A percentile compares a stretch with the other conserved stretches of the same genome.
phyloP scores from a whole-genome alignment of 2,797 vertebrate species.

The Sciurus carolinensis region DNA sequence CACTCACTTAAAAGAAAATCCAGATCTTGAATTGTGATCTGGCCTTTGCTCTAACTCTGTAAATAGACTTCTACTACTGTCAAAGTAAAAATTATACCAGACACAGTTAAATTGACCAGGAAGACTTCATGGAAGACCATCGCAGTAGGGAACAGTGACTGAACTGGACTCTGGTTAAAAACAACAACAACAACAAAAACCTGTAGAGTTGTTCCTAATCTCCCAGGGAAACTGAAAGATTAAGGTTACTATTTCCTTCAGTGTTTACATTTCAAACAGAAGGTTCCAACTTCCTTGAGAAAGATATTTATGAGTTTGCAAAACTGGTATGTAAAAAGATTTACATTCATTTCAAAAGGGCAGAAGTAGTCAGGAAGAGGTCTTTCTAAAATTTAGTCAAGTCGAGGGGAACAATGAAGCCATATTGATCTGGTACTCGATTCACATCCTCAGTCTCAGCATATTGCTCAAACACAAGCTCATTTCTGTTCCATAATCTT shows the following conservation, averaged over 20 bases:
- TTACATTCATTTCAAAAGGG: background rate
- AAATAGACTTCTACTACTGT: background rate
- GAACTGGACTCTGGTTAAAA: background rate
- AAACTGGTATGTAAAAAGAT: background rate
- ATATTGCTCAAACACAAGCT: background rate
- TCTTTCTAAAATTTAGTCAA: background rate
- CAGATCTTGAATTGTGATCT: background rate
- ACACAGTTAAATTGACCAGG: background rate
- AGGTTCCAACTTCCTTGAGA: background rate
- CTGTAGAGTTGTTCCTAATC: background rate
- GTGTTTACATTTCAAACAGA: background rate
- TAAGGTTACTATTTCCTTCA: background rate
- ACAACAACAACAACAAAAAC: background rate
- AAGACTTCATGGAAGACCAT: background rate
- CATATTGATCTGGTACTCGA: background rate
- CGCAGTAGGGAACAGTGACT: background rate
- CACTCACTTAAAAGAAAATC: background rate
- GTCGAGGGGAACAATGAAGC: background rate
- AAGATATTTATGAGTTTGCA: background rate
- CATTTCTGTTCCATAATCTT: background rate
- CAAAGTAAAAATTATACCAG: background rate
- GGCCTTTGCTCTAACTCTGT: background rate
- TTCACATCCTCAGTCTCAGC: background rate
- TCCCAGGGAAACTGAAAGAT: background rate
- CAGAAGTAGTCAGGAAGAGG: background rate